Evolutionary conservation across 2,888 invertebrate genomes (phyloP).

Genomic region (Drosophila engyochracea): DNA sequence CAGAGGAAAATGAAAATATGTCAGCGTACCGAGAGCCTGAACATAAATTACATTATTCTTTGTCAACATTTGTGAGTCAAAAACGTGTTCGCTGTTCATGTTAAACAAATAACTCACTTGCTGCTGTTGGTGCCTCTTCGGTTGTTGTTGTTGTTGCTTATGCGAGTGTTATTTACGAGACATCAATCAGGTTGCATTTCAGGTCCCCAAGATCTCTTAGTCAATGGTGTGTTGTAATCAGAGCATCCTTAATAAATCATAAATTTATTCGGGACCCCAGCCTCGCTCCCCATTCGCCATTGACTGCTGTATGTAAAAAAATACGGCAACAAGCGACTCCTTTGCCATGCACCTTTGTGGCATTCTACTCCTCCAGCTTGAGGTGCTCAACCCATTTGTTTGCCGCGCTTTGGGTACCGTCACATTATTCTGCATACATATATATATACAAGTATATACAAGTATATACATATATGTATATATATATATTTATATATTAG

Average conservation of each 20-base stretch:
- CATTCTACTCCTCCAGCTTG: conserved; percentile 2
- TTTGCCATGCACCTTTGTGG: conserved; percentile 1
- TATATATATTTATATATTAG: neutral
- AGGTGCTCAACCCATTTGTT: conserved; percentile 26
- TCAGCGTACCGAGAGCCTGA: conserved; percentile 41
- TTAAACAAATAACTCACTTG: conserved; percentile 80
- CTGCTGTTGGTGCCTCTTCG: conserved; percentile 16
- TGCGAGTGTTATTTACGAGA: conserved; percentile 75
- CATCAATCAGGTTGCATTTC: conserved; percentile 67
- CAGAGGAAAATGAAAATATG: conserved; percentile 43
- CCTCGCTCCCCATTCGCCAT: conserved; percentile 11
- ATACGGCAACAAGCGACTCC: conserved; percentile 10
- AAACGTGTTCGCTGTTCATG: conserved; percentile 79
- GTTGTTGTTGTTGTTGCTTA: conserved; percentile 46
- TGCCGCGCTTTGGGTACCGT: conserved; percentile 28
- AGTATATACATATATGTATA: neutral
- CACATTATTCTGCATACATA: conserved; percentile 82
- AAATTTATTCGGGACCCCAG: conserved; percentile 78
- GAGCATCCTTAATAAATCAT: conserved; percentile 85
- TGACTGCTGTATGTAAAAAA: conserved; percentile 65
- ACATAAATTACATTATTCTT: conserved; percentile 81
- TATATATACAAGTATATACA: conserved; percentile 1
- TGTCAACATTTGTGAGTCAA: conserved; percentile 81
- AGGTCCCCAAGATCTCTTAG: conserved; percentile 28
- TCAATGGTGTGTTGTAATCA: conserved; percentile 82